These are phyloP conservation scores for Dolichallabes microphthalmus DNA, from an alignment of 2,113 vertebrate genomes.

Conservation along the genomic window DNA sequence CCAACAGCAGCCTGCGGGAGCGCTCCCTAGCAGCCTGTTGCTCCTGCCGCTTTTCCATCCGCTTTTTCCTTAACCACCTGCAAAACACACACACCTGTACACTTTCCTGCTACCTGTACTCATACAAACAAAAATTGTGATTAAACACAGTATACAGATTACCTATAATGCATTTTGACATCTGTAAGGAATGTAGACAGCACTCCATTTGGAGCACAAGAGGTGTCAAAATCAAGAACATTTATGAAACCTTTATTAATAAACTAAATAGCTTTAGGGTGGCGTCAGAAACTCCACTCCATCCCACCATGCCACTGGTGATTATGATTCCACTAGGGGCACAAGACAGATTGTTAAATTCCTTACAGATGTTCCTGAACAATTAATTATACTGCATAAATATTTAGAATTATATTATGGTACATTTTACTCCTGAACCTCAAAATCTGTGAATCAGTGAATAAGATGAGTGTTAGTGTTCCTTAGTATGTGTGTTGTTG, in stretches of 20 bases:
- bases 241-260: neutral
- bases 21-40: slow-evolving; percentile 81
- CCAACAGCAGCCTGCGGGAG: slow-evolving; percentile 78
- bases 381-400: neutral
- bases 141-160: neutral
- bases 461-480: neutral
- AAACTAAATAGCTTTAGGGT: neutral
- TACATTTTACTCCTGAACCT: neutral
- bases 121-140: neutral
- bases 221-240: neutral
- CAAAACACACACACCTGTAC: neutral
- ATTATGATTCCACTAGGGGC: neutral
- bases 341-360: neutral
- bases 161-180: neutral
- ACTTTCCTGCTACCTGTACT: neutral
- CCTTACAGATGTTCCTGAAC: neutral
- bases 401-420: neutral
- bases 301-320: neutral
- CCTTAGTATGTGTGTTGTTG: neutral
- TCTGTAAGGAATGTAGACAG: neutral
- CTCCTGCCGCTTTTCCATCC: slow-evolving; percentile 81
- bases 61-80: slow-evolving; percentile 90
- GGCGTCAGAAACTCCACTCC: neutral
- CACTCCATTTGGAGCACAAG: neutral
- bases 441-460: neutral